Evolutionary conservation across 2,888 invertebrate genomes (phyloP), one percentile per base, ranked within the genome.

Genomic region (Steinernema hermaphroditum): DNA sequence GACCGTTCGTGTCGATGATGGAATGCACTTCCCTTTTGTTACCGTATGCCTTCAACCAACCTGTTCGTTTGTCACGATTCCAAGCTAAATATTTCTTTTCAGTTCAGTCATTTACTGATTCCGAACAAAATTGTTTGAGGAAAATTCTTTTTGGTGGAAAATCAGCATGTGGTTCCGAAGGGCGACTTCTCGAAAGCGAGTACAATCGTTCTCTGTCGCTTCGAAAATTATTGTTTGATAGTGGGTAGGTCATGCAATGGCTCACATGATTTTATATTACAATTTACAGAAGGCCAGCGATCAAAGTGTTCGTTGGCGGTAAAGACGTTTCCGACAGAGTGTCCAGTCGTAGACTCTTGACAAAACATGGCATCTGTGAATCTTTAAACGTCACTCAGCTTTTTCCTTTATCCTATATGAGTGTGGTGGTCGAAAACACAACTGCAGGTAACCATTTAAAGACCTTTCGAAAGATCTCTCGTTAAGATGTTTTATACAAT

Each of bases 361-460:
- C 32, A 29, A 16, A 62, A n/a, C 27, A 62, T 34, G 62, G 62
- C 29, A 27, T 32, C 19, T 62, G 62, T 16, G 62, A 62, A 16
- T 29, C 27, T n/a, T n/a, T 32, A 2, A 27, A 62, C 6, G 2
- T 62, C 2, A 4, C 29, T 1, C 6, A 12, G 29, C 16, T 29
- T 8, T 6, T 29, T 62, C 62, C 62, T 14, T 6, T 62, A 27
- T 2, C 16, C 16, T 29, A 29, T 1, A 6, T 62, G 32, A 62
- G 6, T 2, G 16, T 62, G 1, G 29, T 8, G 19, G 16, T 62
- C 2, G 62, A 62, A 1, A 14, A 34, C 62, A 16, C 16, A 8
- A n/a, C 14, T 19, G n/a, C 16, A 46, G 46, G 46, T 46, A 46
- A 4, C 19, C 4, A 2, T n/a, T 43, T 43, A 43, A 46, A 4